Base-by-base conservation (phyloP, 2,797 vertebrate species). In the Sternarchorhynchus goeldii region DNA sequence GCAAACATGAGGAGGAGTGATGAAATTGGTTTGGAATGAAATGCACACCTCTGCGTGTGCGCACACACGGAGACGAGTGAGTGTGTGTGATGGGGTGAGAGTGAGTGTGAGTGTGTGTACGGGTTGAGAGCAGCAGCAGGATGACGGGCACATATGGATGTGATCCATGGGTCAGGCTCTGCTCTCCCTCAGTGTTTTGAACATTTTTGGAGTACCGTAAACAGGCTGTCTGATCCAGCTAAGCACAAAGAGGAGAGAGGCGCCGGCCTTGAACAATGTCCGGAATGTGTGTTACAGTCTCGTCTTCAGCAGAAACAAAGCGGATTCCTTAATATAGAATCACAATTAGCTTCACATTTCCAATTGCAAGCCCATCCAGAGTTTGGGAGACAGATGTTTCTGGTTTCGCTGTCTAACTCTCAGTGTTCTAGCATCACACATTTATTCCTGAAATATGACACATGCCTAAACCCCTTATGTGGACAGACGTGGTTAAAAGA, bases 281-380 rank as follows among this genome's bases (percentile, higher is more conserved):
- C 7, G 10, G 29, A 32, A n/a, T 45, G 62, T 74, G 73, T 65
- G 62, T 8, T 64, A 75, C 50, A 39, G 31, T 50, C 60, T 55
- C 25, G 0, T 53, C 34, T 39, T 58, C 31, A 20, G 8, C 60
- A 75, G 25, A 62, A 73, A 79, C 70, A 68, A 75, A 25, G 50
- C 55, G 2, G 14, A 31, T 21, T 60, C 34, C 63, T 73, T 68
- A 39, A 73, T 68, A 67, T 55, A 72, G 34, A 76, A 72, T 39
- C 69, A 63, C 41, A 76, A 67, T 76, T 34, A 76, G 50, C 25
- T 58, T 64, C 29, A 60, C 68, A 45, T 50, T 32, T 73, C 66
- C 59, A 58, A 39, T 41, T 39, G 34, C 34, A 45, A 66, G 2
- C 34, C 32, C 34, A 66, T 66, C 32, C 21, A 58, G 58, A 59